phyloP scores from a whole-genome alignment of 2,113 vertebrate genomes.

The Hemicordylus capensis region DNA sequence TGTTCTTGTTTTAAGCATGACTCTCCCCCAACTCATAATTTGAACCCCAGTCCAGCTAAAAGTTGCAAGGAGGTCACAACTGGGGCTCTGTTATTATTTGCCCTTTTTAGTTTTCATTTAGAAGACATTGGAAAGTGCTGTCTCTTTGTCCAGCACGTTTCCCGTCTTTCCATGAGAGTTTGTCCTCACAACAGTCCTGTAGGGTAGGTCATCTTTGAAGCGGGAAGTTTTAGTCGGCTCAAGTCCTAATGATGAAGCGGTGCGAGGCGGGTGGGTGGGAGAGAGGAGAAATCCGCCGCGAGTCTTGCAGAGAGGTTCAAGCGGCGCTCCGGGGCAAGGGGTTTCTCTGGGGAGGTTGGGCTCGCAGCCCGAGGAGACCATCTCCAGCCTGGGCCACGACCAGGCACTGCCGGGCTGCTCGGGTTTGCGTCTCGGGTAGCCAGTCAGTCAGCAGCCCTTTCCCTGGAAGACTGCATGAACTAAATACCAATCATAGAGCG shows the following conservation, averaged over 20 bases:
- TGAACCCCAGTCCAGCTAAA: neutral
- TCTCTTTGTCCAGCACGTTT: neutral
- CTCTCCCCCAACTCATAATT: neutral
- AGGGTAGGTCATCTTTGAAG: neutral
- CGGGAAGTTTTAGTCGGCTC: neutral
- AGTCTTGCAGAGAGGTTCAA: slow-evolving; percentile 32
- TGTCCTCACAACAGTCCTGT: neutral
- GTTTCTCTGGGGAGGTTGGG: too few relatives aligned
- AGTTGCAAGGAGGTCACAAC: neutral
- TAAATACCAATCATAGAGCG: slow-evolving; percentile 60
- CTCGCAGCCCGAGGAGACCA: slow-evolving; percentile 30
- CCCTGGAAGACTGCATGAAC: slow-evolving; percentile 24
- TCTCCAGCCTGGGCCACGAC: too few relatives aligned
- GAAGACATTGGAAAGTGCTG: neutral
- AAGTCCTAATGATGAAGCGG: neutral
- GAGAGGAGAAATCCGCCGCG: neutral
- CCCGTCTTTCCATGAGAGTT: neutral
- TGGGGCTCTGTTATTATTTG: neutral
- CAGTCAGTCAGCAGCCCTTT: slow-evolving; percentile 23
- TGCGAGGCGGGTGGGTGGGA: too few relatives aligned
- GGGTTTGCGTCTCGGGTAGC: neutral
- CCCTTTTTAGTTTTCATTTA: neutral
- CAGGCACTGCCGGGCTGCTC: too few relatives aligned
- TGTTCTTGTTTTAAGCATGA: too few relatives aligned
- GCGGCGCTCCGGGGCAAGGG: slow-evolving; percentile 34